These are phyloP conservation scores for Lordiphosa clarofinis DNA, from an alignment of 1,140 invertebrate genomes.

Conservation along the genomic window DNA sequence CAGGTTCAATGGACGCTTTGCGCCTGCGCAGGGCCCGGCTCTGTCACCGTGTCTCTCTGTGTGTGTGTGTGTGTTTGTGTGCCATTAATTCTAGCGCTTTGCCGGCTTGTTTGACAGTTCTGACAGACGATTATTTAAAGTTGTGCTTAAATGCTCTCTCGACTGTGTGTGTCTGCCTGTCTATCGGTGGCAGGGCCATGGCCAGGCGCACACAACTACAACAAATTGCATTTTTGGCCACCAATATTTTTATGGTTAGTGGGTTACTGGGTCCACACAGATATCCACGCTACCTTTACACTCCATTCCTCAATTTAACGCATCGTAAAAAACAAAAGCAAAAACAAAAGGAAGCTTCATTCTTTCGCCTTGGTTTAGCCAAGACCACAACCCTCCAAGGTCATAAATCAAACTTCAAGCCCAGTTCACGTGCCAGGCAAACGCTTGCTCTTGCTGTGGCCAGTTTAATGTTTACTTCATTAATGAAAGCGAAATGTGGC, in stretches of 20 bases:
- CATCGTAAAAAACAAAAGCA: constrained; percentile 52
- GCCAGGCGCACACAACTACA: constrained; percentile 20
- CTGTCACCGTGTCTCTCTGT: constrained; percentile 14
- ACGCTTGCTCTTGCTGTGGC: constrained; percentile 17
- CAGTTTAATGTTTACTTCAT: constrained; percentile 38
- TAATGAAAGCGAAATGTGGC: constrained; percentile 73
- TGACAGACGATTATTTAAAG: constrained; percentile 80
- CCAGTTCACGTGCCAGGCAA: constrained; percentile 65
- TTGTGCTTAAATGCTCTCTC: constrained; percentile 74
- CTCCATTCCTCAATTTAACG: constrained; percentile 74
- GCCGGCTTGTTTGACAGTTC: constrained; percentile 80
- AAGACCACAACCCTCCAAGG: constrained; percentile 50
- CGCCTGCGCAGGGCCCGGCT: constrained; percentile 62
- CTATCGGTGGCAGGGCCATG: constrained; percentile 8
- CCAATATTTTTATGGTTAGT: constrained; percentile 41
- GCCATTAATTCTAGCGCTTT: constrained; percentile 79
- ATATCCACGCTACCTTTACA: constrained; percentile 42
- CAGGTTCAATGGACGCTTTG: constrained; percentile 75
- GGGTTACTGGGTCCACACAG: constrained; percentile 30
- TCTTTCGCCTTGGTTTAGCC: constrained; percentile 22
- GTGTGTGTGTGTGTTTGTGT: constrained; percentile 26
- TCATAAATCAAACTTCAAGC: constrained; percentile 69
- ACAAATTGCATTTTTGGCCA: constrained; percentile 74
- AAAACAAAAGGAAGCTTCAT: constrained; percentile 26
- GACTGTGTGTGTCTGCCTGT: constrained; percentile 5